These are phyloP conservation scores for Trichopoda pennipes DNA, from an alignment of 2,888 invertebrate species.

Conservation along the genomic window DNA sequence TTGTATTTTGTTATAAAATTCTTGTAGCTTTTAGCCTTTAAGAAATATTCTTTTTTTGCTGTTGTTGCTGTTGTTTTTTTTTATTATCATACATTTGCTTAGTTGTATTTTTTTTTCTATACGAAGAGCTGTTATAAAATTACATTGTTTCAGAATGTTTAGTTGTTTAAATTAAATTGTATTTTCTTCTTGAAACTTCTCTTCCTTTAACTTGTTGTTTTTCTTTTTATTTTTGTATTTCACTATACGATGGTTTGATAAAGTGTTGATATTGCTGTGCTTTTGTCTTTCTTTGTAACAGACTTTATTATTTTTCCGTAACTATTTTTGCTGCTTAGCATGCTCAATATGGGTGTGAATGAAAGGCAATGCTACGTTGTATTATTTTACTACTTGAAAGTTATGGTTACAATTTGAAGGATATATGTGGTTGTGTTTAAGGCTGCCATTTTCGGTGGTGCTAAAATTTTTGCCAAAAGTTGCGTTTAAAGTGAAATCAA, in stretches of 20 bases:
- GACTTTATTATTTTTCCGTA: too few species aligned
- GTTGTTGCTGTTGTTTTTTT: too few species aligned
- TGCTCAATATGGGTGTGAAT: too few species aligned
- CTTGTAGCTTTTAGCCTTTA: neutral
- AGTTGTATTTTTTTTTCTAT: neutral
- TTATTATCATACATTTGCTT: neutral
- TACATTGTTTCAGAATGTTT: constrained; percentile 49
- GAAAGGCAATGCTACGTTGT: constrained; percentile 1
- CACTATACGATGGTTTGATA: too few species aligned
- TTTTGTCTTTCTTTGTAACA: too few species aligned
- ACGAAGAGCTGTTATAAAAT: constrained; percentile 13
- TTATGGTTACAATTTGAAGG: neutral
- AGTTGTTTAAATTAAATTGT: constrained; percentile 60
- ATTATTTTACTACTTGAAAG: constrained; percentile 24
- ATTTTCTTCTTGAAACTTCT: neutral
- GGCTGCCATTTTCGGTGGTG: constrained; percentile 20
- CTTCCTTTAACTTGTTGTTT: too few species aligned
- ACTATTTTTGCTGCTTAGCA: too few species aligned
- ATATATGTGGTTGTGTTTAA: neutral
- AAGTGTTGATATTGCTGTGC: too few species aligned
- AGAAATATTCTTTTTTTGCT: too few species aligned
- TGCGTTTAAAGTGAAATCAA: constrained; percentile 12
- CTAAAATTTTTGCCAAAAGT: constrained; percentile 54
- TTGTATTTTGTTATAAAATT: constrained; percentile 40
- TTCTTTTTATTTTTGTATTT: too few species aligned